phyloP scores from a whole-genome alignment of 2,888 invertebrate genomes.

The Diaprepes abbreviatus region DNA sequence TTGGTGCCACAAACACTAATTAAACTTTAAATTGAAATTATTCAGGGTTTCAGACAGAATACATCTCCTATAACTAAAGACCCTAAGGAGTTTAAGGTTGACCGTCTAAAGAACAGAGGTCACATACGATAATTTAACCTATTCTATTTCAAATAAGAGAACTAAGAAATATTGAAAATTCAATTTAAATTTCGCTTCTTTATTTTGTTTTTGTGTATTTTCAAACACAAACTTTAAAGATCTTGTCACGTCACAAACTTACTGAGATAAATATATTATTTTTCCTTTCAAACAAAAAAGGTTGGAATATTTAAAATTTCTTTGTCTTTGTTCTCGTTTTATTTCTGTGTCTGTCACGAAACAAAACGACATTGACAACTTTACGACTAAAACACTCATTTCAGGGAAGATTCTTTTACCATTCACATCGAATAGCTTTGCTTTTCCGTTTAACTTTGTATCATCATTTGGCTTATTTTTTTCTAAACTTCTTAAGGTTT shows the following conservation, averaged over 20 bases:
- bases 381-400: conserved; percentile 1
- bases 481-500: background rate
- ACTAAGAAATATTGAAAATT: background rate
- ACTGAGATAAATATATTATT: background rate
- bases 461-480: background rate
- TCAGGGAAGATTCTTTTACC: background rate
- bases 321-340: background rate
- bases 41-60: background rate
- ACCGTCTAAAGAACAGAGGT: background rate
- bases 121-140: background rate
- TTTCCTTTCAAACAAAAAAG: background rate
- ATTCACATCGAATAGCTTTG: background rate
- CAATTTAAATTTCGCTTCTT: background rate
- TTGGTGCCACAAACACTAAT: conserved; percentile 10
- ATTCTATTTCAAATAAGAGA: background rate
- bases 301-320: background rate
- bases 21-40: conserved; percentile 11
- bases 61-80: background rate
- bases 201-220: background rate
- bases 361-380: background rate
- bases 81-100: background rate
- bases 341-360: conserved; percentile 3
- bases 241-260: background rate
- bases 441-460: conserved; percentile 1
- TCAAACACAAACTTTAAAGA: background rate